Base-by-base conservation (phyloP, 2,797 vertebrate genomes). In the Huso huso region DNA sequence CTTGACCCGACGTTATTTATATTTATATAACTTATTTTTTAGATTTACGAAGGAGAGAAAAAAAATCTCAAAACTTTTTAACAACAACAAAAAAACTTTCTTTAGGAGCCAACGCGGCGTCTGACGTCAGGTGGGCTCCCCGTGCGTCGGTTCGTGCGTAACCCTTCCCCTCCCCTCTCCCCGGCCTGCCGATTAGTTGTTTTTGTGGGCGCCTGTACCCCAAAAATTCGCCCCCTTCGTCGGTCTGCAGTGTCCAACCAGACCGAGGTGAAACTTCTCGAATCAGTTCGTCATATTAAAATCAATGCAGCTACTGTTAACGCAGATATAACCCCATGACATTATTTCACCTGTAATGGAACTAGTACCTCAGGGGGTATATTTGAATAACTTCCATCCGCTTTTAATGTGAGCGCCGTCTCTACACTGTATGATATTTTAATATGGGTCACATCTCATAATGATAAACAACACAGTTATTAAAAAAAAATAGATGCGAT, bases 41-140 rank as follows among this genome's bases (percentile, higher is more conserved):
- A 15, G 50, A 51, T 50, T 8, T 8, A 53, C 8, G 11, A 8
- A 53, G 51, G 8, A 12, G 12, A 15, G 10, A 15, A 53, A 51
- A 64, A 64, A 51, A 18, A 8, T 18, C 63, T 50, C 50, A 57
- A 51, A 52, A 65, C 64, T 65, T 65, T 55, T 48, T 55, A 72
- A 13, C 70, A 77, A 76, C 71, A 72, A 85, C 84, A 81, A 86
- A 85, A 82, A 86, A 87, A 84, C 82, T 70, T 72, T 61, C 64
- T 58, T 68, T 63, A 66, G 58, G 74, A 82, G 85, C 85, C 86
- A 88, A 87, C 88, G 87, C 84, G 83, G 86, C 89, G 88, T 78
- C 73, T 90, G 87, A 89, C 88, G 88, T 83, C 48, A 7, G 55
- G 76, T 83, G 78, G 57, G 77, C 62, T 62, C 63, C 61, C 74